A percentile compares a stretch with the other conserved stretches of the same genome.
These are phyloP conservation scores for Eublepharis macularius DNA, from an alignment of 2,113 vertebrate genomes.

Conservation along the genomic window DNA sequence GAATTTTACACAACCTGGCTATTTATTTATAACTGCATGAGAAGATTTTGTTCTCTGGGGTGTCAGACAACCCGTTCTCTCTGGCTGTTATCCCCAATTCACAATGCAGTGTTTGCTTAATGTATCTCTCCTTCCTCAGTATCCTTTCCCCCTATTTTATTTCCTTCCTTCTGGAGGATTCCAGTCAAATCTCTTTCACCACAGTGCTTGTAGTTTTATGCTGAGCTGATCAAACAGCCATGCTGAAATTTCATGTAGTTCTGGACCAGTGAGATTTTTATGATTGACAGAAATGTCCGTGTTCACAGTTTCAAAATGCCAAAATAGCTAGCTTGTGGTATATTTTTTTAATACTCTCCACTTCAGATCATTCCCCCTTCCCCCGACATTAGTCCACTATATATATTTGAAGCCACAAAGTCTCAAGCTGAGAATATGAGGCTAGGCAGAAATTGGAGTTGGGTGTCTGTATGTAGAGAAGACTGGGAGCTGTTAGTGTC, in stretches of 20 bases:
- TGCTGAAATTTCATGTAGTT: not conserved
- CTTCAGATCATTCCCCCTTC: not conserved
- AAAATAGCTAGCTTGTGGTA: not conserved
- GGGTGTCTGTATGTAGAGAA: not conserved
- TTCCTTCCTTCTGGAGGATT: not conserved
- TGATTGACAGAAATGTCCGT: not conserved
- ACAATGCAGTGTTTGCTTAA: not conserved
- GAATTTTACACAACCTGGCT: not conserved
- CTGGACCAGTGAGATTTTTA: not conserved
- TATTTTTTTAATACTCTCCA: not conserved
- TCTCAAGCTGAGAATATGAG: not conserved
- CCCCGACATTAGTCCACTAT: not conserved
- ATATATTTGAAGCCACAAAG: not conserved
- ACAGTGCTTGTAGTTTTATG: not conserved
- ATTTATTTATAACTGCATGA: not conserved
- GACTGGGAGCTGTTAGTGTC: not conserved
- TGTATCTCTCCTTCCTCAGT: not conserved
- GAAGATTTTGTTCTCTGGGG: not conserved
- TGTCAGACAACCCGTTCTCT: not conserved
- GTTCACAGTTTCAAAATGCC: not conserved
- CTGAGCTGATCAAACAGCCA: not conserved
- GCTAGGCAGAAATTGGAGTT: not conserved
- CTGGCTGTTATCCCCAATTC: not conserved
- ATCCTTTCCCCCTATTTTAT: not conserved
- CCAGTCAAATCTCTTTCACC: not conserved